Percentiles rank a stretch among this genome's conserved stretches.
Evolutionary conservation across 1,140 invertebrate genomes (phyloP).

Genomic region (Gonioctena quinquepunctata): DNA sequence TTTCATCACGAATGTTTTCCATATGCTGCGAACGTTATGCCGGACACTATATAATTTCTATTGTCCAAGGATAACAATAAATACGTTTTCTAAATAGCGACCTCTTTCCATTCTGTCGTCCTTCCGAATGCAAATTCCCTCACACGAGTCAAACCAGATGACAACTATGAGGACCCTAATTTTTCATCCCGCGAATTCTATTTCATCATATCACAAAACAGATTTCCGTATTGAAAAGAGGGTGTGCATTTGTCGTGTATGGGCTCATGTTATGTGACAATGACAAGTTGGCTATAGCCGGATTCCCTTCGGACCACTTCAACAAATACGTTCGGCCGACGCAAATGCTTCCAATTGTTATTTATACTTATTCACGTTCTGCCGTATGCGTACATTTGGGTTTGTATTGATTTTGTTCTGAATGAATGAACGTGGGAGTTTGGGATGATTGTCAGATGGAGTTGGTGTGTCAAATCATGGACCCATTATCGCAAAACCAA

Average conservation of each 20-base stretch:
- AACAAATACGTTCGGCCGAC: constrained; percentile 6
- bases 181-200: not conserved
- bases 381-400: not conserved
- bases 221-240: constrained; percentile 22
- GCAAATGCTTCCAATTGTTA: constrained; percentile 13
- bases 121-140: not conserved
- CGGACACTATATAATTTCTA: no score
- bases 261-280: constrained; percentile 5
- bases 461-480: no score
- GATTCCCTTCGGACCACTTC: constrained; percentile 14
- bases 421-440: not conserved
- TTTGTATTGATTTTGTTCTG: not conserved
- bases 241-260: constrained; percentile 21
- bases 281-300: constrained; percentile 7
- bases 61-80: no score
- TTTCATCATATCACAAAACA: constrained; percentile 17
- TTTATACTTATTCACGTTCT: constrained; percentile 15
- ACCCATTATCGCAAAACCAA: no score
- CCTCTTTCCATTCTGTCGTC: no score
- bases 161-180: not conserved
- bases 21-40: no score
- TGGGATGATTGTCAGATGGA: not conserved
- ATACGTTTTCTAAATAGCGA: not conserved
- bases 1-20: no score
- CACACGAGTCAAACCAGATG: not conserved